These are phyloP conservation scores for Drosophila auraria DNA, from an alignment of 1,140 invertebrate genomes.

Conservation along the genomic window DNA sequence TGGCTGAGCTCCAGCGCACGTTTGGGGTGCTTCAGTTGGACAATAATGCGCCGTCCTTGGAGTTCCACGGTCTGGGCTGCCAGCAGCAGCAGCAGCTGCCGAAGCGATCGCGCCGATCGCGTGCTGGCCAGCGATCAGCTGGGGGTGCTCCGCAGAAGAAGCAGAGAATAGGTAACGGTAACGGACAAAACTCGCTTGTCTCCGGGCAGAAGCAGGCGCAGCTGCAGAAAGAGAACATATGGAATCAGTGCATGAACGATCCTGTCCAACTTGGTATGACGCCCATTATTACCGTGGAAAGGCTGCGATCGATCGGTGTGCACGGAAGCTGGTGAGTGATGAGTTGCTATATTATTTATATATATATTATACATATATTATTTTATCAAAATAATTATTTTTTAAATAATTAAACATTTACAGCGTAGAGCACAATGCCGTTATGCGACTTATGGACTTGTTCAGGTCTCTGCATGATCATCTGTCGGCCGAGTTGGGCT, in stretches of 20 bases:
- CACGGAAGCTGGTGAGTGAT: constrained; percentile 41
- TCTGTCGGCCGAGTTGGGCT: constrained; percentile 40
- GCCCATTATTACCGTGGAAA: background rate
- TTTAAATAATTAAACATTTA: background rate
- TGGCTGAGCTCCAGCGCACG: constrained; percentile 40
- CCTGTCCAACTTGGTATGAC: background rate
- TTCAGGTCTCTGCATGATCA: constrained; percentile 65
- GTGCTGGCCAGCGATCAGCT: background rate
- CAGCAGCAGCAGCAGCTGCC: background rate
- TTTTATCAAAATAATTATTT: background rate
- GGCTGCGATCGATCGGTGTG: background rate
- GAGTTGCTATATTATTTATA: background rate
- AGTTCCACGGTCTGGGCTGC: constrained; percentile 60
- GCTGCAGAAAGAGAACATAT: constrained; percentile 52
- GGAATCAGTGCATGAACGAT: constrained; percentile 4
- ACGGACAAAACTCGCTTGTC: background rate
- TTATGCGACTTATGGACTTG: constrained; percentile 57
- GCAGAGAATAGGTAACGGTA: background rate
- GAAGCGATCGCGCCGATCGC: background rate
- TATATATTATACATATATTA: background rate
- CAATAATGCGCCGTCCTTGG: constrained; percentile 22
- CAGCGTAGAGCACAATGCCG: constrained; percentile 40
- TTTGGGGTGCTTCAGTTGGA: constrained; percentile 33
- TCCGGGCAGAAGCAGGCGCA: constrained; percentile 32
- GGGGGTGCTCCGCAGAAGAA: constrained; percentile 28